Evolutionary conservation across 2,888 invertebrate genomes (phyloP).

Genomic region (Subacronicta megacephala): DNA sequence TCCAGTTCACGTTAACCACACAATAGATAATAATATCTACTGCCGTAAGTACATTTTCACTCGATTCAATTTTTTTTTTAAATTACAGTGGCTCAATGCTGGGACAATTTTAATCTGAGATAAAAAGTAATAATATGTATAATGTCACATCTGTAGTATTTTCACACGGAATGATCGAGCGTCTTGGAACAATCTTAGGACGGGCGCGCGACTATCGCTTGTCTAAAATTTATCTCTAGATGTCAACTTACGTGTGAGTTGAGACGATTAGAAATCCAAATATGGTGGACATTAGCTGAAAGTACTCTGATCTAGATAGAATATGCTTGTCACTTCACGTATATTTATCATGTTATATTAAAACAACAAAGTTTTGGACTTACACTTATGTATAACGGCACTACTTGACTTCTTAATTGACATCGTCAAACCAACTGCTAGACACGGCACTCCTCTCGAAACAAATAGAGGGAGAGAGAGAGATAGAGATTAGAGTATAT

Average conservation of each 20-base stretch:
- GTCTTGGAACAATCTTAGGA: conserved; percentile 41
- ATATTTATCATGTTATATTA: conserved; percentile 31
- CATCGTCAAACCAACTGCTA: no score
- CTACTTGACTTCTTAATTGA: no score
- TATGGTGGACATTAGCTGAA: conserved; percentile 46
- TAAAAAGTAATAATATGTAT: conserved; percentile 44
- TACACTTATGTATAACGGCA: no score
- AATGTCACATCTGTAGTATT: conserved; percentile 47
- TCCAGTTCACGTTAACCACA: conserved; percentile 20
- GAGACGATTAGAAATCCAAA: conserved; percentile 49
- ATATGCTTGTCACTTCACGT: conserved; percentile 29
- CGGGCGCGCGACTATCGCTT: conserved; percentile 59
- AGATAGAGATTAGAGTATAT: no score
- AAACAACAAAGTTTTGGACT: background rate
- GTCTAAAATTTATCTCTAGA: conserved; percentile 67
- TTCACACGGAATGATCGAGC: conserved; percentile 57
- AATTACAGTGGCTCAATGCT: conserved; percentile 22
- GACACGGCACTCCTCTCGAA: no score
- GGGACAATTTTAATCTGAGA: conserved; percentile 32
- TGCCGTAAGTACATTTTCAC: background rate
- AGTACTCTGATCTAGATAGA: conserved; percentile 35
- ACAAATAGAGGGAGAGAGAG: no score
- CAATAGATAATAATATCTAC: conserved; percentile 26
- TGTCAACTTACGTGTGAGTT: conserved; percentile 61
- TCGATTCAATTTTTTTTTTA: conserved; percentile 29